These are phyloP conservation scores for Helicoverpa zea DNA, from an alignment of 1,140 invertebrate species.

Conservation along the genomic window DNA sequence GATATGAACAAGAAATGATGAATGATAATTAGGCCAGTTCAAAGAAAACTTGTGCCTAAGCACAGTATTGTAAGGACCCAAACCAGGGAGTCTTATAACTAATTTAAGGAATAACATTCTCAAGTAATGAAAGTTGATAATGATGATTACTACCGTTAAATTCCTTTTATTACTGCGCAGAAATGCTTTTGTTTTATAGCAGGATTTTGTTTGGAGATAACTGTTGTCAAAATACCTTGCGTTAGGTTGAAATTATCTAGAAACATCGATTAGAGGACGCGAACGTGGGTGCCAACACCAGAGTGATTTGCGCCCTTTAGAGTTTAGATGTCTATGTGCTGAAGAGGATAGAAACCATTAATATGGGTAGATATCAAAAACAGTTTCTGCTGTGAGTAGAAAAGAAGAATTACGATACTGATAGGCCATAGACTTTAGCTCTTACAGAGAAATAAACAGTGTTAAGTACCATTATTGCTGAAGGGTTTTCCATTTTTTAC, in stretches of 20 bases:
- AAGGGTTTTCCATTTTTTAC: too few species aligned
- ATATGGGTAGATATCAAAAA: too few species aligned
- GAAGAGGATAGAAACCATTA: too few species aligned
- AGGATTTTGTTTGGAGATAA: slow-evolving; percentile 36
- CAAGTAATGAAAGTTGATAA: slow-evolving; percentile 43
- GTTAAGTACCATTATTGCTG: too few species aligned
- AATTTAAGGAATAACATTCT: slow-evolving; percentile 39
- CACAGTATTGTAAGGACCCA: not conserved
- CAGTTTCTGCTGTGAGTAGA: too few species aligned
- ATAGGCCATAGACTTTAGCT: too few species aligned
- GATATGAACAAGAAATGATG: too few species aligned
- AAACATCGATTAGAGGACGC: not conserved
- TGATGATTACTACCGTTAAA: slow-evolving; percentile 41
- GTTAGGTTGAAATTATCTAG: not conserved
- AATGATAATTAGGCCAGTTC: not conserved
- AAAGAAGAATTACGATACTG: too few species aligned
- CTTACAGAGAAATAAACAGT: too few species aligned
- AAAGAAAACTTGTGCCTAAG: not conserved
- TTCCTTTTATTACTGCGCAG: slow-evolving; percentile 31
- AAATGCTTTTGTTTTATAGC: slow-evolving; percentile 34
- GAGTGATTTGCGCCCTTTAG: too few species aligned
- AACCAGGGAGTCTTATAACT: slow-evolving; percentile 26
- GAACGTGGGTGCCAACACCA: too few species aligned
- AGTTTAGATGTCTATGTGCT: too few species aligned
- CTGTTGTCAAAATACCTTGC: not conserved